Evolutionary conservation across 2,797 vertebrate species (phyloP), one percentile per base, ranked within the genome.

Genomic region (Tokudaia tokunoshimensis): DNA sequence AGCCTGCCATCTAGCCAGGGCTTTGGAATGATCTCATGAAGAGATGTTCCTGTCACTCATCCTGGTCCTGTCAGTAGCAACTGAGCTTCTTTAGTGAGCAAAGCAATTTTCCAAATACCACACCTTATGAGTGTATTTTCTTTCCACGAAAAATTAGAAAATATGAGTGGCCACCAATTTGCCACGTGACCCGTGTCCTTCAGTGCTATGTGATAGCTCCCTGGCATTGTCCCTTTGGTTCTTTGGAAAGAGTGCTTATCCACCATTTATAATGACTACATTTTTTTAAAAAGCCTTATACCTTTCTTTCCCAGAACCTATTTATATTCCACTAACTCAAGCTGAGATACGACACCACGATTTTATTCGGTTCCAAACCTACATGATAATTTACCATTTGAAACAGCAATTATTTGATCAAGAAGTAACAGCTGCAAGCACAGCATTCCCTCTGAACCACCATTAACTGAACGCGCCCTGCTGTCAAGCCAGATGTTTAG

Each of bases 321-420:
- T 97, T 97, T 98, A 97, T 96, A 90, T 75, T 72, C 14, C 26
- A 9, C 80, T 95, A 94, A 89, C 79, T 95, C 83, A 92, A 90
- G 59, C 92, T 94, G 81, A 82, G 92, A 74, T 92, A 95, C 90
- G 89, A 91, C 41, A 89, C 59, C 47, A 83, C 94, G 47, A 95
- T 94, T 89, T 95, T 89, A 96, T 94, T 97, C 6, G n/a, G 74
- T 90, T 96, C 76, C 6, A 8, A 85, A 76, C 85, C 95, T 82
- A 94, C 80, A 78, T 97, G 90, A 95, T 96, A 97, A 97, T 97
- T 97, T 97, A 57, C 94, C 87, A 96, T 94, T 94, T 89, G 95
- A 97, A 97, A 95, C 83, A 92, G 96, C 94, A 97, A 97, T 97
- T 97, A 97, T 97, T 97, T 97, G 94, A 97, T 97, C 96, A 97